Conservation (phyloP, 2,888 invertebrate genomes). For the Pammene fasciana region DNA sequence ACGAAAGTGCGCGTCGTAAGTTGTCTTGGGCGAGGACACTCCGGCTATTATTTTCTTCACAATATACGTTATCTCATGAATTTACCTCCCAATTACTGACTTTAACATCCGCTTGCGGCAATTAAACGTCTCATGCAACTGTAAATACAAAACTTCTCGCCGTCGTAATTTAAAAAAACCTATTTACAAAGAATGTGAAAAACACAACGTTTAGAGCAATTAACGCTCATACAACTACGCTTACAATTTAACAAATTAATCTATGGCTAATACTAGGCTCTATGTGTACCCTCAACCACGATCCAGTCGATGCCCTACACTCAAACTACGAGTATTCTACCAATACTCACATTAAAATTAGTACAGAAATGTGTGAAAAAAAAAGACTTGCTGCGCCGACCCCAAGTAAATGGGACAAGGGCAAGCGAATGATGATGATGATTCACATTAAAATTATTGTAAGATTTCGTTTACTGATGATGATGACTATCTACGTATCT, state of each 20-base stretch:
- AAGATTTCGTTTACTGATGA: neutral
- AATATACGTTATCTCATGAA: slow-evolving; percentile 68
- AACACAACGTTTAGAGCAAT: slow-evolving; percentile 77
- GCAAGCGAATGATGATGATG: no score
- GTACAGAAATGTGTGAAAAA: no score
- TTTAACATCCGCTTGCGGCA: slow-evolving; percentile 74
- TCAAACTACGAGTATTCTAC: slow-evolving; percentile 2
- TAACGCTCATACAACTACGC: slow-evolving; percentile 71
- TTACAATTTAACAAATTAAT: slow-evolving; percentile 72
- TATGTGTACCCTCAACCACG: slow-evolving; percentile 18
- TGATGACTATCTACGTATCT: slow-evolving; percentile 34
- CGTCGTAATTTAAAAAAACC: slow-evolving; percentile 72
- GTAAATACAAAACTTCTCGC: slow-evolving; percentile 76
- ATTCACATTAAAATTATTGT: neutral
- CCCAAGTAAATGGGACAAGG: no score
- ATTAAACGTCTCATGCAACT: slow-evolving; percentile 79
- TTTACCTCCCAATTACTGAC: slow-evolving; percentile 76
- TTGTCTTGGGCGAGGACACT: slow-evolving; percentile 32
- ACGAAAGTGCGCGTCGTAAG: slow-evolving; percentile 20
- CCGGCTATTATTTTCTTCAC: slow-evolving; percentile 53
- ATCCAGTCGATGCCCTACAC: neutral
- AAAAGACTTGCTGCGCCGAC: no score
- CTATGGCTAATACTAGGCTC: slow-evolving; percentile 59
- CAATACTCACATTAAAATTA: neutral
- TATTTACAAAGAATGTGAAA: slow-evolving; percentile 75